Conservation (phyloP, 2,113 vertebrate genomes). For the Archocentrus centrarchus region DNA sequence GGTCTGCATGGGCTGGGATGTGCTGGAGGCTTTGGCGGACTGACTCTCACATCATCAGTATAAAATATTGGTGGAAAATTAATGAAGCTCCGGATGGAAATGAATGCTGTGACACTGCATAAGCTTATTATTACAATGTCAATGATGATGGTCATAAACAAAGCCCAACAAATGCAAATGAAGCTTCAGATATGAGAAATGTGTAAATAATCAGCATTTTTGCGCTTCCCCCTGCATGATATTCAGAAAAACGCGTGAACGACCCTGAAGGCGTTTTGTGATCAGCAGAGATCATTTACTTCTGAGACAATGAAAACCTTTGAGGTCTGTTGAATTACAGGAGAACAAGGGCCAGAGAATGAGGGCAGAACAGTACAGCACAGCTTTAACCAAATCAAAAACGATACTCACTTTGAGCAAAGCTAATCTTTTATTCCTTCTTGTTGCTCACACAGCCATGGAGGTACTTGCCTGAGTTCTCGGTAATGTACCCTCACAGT, state of each 20-base stretch:
- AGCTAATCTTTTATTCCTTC: neutral
- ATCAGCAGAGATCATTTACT: neutral
- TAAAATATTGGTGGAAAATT: no score
- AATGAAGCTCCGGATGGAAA: no score
- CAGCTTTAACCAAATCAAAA: neutral
- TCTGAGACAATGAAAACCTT: neutral
- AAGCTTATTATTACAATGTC: no score
- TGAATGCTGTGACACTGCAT: no score
- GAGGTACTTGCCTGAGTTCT: neutral
- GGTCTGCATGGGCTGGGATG: no score
- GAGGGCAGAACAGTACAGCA: neutral
- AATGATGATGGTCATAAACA: no score
- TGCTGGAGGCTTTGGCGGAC: no score
- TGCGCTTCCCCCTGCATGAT: neutral
- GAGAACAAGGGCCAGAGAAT: neutral
- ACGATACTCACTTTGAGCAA: neutral
- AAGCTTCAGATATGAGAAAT: neutral
- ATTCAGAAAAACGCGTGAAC: neutral
- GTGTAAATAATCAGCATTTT: neutral
- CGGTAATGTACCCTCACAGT: constrained; percentile 29
- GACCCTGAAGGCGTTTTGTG: no score
- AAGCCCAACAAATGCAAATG: neutral
- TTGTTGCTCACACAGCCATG: neutral
- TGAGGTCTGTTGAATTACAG: neutral
- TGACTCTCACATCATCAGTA: no score